These are phyloP conservation scores for Takifugu bimaculatus DNA, from an alignment of 2,113 vertebrate species.

Conservation along the genomic window DNA sequence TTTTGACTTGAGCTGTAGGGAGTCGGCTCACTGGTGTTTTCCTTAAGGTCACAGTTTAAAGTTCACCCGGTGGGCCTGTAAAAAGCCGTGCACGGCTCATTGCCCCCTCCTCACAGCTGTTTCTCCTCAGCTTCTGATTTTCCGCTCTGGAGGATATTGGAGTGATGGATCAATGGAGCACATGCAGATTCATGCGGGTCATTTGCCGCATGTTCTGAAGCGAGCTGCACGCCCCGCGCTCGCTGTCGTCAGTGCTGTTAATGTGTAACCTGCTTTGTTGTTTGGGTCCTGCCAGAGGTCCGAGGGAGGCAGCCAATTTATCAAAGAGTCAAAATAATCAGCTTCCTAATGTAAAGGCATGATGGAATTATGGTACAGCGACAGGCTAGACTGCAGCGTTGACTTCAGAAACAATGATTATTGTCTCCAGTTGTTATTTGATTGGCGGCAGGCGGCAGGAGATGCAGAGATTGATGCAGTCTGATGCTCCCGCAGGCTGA, in stretches of 20 bases:
- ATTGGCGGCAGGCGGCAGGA: no score
- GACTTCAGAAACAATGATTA: conserved; percentile 6
- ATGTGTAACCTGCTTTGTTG: conserved; percentile 39
- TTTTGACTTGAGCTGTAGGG: not conserved
- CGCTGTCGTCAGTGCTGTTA: conserved; percentile 2
- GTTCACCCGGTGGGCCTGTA: conserved; percentile 35
- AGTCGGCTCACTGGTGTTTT: conserved; percentile 10
- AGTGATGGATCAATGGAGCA: conserved; percentile 3
- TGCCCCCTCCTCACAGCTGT: conserved; percentile 4
- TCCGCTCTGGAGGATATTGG: not conserved
- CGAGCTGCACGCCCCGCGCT: conserved; percentile 2
- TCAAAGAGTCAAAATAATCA: not conserved
- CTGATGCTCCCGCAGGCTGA: no score
- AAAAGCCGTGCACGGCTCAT: conserved; percentile 23
- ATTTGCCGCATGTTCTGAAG: conserved; percentile 1
- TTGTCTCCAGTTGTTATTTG: not conserved
- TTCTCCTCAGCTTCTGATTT: conserved; percentile 4
- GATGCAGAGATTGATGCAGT: no score
- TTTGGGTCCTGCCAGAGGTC: not conserved
- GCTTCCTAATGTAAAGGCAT: not conserved
- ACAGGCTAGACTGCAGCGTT: not conserved
- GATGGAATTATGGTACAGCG: not conserved
- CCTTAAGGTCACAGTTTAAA: conserved; percentile 51
- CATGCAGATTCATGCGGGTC: conserved; percentile 14
- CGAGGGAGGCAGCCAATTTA: not conserved